phyloP scores from a whole-genome alignment of 2,797 vertebrate genomes.

The Fratercula arctica region DNA sequence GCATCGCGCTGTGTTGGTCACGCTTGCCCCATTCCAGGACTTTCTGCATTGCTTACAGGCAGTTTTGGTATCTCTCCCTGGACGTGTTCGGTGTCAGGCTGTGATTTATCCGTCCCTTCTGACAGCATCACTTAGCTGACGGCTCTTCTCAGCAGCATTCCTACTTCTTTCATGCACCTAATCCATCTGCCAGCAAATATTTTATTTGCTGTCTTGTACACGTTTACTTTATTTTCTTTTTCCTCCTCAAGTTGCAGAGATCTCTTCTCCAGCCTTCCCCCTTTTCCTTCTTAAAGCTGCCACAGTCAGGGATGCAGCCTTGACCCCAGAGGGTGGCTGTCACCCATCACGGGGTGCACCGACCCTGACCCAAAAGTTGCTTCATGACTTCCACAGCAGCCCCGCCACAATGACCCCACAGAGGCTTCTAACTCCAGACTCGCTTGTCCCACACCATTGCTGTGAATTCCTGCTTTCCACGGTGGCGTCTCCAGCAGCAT shows the following conservation, averaged over 20 bases:
- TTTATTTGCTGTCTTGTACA: neutral
- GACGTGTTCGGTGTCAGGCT: fast-evolving
- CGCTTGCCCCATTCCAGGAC: neutral
- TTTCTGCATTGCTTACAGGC: no score
- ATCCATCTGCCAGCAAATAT: neutral
- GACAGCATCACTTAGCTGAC: neutral
- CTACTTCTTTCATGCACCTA: neutral
- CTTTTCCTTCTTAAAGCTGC: neutral
- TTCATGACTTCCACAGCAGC: neutral
- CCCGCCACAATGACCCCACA: neutral
- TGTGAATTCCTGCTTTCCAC: neutral
- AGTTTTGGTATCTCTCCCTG: neutral
- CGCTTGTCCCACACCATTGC: neutral
- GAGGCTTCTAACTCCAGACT: neutral
- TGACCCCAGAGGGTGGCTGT: neutral
- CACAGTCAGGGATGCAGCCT: neutral
- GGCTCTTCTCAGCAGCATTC: neutral
- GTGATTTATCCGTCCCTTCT: neutral
- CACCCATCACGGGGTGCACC: neutral
- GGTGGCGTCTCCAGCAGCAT: neutral
- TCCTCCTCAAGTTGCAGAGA: neutral
- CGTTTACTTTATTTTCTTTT: neutral
- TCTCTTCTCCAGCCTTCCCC: neutral
- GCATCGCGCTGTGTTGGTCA: fast-evolving
- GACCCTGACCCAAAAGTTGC: neutral